phyloP scores from a whole-genome alignment of 1,140 invertebrate species.

The Campoletis sonorensis region DNA sequence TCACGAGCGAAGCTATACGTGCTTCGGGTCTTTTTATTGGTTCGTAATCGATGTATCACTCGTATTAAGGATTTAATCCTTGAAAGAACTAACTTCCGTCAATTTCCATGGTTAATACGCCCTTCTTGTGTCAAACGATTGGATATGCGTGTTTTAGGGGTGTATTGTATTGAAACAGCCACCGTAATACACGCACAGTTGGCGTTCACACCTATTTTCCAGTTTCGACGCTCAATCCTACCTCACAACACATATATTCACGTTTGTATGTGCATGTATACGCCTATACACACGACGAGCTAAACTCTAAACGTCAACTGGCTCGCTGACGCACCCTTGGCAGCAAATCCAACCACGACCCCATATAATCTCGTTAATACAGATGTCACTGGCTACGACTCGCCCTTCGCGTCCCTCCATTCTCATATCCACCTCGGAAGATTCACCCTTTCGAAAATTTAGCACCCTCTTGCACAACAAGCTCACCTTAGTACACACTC shows the following conservation, averaged over 20 bases:
- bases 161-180: neutral
- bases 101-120: neutral
- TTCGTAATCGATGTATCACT: neutral
- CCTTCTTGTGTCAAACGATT: neutral
- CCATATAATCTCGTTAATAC: conserved; percentile 59
- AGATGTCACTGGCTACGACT: conserved; percentile 54
- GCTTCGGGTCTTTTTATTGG: no score
- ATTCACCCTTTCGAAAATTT: conserved; percentile 18
- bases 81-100: neutral
- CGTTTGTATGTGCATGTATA: no score
- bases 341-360: conserved; percentile 49
- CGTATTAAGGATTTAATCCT: neutral
- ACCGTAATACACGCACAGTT: conserved; percentile 43
- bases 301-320: conserved; percentile 31
- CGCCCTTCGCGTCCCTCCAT: neutral
- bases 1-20: neutral
- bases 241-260: conserved; percentile 43
- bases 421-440: neutral
- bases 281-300: no score
- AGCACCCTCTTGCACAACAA: neutral
- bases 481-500: neutral
- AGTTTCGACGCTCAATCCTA: conserved; percentile 16
- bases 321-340: conserved; percentile 20
- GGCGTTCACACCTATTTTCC: conserved; percentile 53
- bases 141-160: neutral